Conservation (phyloP, 2,888 invertebrate genomes). For the Abscondita cerata region DNA sequence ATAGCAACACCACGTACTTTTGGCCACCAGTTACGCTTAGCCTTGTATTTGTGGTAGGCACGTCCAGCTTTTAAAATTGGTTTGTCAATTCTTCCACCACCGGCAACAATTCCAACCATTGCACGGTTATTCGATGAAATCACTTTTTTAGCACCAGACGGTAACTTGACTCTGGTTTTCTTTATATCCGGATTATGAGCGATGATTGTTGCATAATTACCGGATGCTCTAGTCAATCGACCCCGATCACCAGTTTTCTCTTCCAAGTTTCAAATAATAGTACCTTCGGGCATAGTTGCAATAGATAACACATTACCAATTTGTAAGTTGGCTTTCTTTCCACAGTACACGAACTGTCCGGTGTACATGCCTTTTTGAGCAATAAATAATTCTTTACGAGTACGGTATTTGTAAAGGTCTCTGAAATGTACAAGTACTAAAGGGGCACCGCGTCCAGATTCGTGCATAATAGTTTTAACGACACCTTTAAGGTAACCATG, state of each 20-base stretch:
- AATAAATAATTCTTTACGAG: slow-evolving; percentile 95
- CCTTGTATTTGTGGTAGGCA: slow-evolving; percentile 99
- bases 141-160: slow-evolving; percentile 98
- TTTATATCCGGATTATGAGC: slow-evolving; percentile 98
- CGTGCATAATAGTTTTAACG: slow-evolving; percentile 97
- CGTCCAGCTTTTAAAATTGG: slow-evolving; percentile 99
- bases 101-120: slow-evolving; percentile 99
- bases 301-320: slow-evolving; percentile 96
- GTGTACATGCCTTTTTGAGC: slow-evolving; percentile 99
- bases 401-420: slow-evolving; percentile 98
- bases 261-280: slow-evolving; percentile 98
- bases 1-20: slow-evolving; percentile 99
- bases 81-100: slow-evolving; percentile 99
- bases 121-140: slow-evolving; percentile 98
- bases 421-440: slow-evolving; percentile 97
- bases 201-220: slow-evolving; percentile 98
- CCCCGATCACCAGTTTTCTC: slow-evolving; percentile 99
- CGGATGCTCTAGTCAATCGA: slow-evolving; percentile 95
- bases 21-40: slow-evolving; percentile 99
- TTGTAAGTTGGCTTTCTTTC: slow-evolving; percentile 90
- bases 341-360: slow-evolving; percentile 98
- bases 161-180: slow-evolving; percentile 96
- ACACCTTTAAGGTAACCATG: slow-evolving; percentile 99
- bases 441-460: slow-evolving; percentile 98
- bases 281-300: slow-evolving; percentile 99